Base-by-base conservation (phyloP, 2,797 vertebrate species). In the Parotocinclus haroldoi region DNA sequence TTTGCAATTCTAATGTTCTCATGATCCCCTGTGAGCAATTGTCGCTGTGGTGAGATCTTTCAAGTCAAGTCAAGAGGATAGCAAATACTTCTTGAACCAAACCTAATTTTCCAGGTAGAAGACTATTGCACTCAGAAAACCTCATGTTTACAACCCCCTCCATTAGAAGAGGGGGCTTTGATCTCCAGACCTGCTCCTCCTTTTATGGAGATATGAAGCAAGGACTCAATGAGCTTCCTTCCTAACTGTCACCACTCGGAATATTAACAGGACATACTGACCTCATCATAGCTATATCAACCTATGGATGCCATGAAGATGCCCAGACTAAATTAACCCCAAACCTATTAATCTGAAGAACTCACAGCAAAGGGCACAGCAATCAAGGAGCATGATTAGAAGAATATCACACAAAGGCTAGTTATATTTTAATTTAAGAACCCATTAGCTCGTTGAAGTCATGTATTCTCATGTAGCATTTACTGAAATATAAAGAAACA, bases 1-100 rank as follows among this genome's bases (percentile, higher is more conserved):
- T 73, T 71, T 69, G 65, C 72, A 74, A 72, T 66, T 78, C 63
- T 68, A 74, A 74, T 80, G 65, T 71, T 69, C 66, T 65, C 69
- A 63, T 60, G 54, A 40, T 59, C 66, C 54, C 42, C 2, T 56
- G 56, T n/a, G 50, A 12, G 12, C 16, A 3, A 50, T 17, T 19
- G 18, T 58, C 64, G 51, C 57, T 11, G 9, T n/a, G 17, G 38
- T 51, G 9, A 8, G 8, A 5, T 59, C 9, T 48, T 64, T 44
- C 39, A 18, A 9, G 39, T 27, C 27, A 38, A 50, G 10, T 18
- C 14, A 50, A 18, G 17, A 36, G 39, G 16, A 55, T 45, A 42
- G 17, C 14, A 40, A 39, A 39, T n/a, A 42, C 40, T 3, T 42
- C 40, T 42, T 42, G 40, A 42, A 42, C 10, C 40, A 9, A 9